Conservation (phyloP, 2,888 invertebrate species). For the Stenichneumon culpator region DNA sequence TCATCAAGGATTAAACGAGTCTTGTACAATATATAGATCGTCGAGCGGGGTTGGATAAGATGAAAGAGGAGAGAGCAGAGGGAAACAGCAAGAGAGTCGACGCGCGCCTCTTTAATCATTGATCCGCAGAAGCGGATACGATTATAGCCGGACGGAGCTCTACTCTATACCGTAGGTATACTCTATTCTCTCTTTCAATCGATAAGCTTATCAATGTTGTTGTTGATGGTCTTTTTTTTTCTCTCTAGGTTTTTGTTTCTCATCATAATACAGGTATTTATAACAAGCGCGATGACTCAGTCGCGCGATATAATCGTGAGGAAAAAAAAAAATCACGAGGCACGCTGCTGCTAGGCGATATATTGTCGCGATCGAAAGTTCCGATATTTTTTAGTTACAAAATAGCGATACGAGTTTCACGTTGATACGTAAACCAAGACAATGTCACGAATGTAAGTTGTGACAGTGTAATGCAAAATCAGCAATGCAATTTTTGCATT, state of each 20-base stretch:
- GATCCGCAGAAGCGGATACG: conserved; percentile 60
- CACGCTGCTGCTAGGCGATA: neutral
- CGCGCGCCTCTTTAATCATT: conserved; percentile 68
- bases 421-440: neutral
- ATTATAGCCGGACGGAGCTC: conserved; percentile 23
- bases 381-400: neutral
- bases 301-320: neutral
- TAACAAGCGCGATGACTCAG: neutral
- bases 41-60: conserved; percentile 5
- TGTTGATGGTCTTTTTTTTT: neutral
- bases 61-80: conserved; percentile 8
- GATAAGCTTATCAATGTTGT: conserved; percentile 11
- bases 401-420: neutral
- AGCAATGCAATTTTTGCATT: neutral
- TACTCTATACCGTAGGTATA: conserved; percentile 18
- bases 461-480: neutral
- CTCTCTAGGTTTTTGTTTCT: neutral
- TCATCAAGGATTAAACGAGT: neutral
- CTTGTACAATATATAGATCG: conserved; percentile 3
- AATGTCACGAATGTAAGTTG: neutral
- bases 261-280: neutral
- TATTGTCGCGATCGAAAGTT: conserved; percentile 4
- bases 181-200: conserved; percentile 7
- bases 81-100: conserved; percentile 34
- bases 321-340: neutral